Conservation (phyloP, 2,888 invertebrate genomes). For the Nemapogon koenigi region DNA sequence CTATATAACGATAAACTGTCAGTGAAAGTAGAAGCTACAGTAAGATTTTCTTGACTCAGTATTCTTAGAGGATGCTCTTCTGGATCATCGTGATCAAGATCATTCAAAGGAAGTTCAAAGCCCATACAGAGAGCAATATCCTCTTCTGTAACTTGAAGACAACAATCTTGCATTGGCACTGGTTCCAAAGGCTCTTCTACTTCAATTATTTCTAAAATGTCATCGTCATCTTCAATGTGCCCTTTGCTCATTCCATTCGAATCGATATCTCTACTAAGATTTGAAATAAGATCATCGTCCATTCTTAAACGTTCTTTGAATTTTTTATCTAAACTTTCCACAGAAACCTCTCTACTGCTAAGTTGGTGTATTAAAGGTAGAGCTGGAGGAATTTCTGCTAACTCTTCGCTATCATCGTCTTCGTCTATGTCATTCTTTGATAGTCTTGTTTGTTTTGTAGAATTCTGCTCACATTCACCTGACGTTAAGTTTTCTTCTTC, state of each 20-base stretch:
- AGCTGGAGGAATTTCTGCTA: conserved; percentile 82
- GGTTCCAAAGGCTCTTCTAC: conserved; percentile 81
- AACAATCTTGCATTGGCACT: conserved; percentile 86
- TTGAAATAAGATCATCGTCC: conserved; percentile 62
- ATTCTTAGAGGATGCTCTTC: conserved; percentile 88
- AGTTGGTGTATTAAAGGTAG: conserved; percentile 79
- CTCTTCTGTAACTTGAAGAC: conserved; percentile 91
- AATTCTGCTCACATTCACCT: conserved; percentile 37
- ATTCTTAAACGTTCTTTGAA: conserved; percentile 74
- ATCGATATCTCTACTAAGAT: conserved; percentile 61
- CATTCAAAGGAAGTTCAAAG: conserved; percentile 63
- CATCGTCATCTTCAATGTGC: conserved; percentile 64
- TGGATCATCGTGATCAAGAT: conserved; percentile 71
- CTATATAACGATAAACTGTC: conserved; percentile 73
- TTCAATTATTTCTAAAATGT: conserved; percentile 81
- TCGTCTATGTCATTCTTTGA: conserved; percentile 65
- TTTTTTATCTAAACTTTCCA: conserved; percentile 81
- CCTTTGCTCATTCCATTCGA: conserved; percentile 55
- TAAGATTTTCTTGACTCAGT: conserved; percentile 89
- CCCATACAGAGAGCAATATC: conserved; percentile 90
- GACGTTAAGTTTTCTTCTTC: conserved; percentile 55
- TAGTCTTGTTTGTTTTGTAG: conserved; percentile 27
- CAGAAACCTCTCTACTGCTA: conserved; percentile 81
- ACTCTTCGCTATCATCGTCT: conserved; percentile 81
- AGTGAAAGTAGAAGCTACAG: conserved; percentile 88